Conservation (phyloP, 2,888 invertebrate genomes). For the Stegophylla sp. region DNA sequence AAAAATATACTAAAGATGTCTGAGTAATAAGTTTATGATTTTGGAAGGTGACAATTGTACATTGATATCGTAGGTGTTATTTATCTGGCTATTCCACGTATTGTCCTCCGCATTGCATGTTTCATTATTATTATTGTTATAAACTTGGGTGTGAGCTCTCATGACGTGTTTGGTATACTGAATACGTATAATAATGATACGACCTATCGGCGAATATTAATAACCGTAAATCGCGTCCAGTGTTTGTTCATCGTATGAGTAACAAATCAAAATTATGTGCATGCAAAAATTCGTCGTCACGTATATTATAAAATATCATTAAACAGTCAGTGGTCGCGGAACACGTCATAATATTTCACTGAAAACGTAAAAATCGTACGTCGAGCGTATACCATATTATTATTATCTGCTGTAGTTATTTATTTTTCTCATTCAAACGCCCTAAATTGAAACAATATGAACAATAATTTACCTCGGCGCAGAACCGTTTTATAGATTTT, state of each 20-base stretch:
- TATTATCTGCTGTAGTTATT: not conserved
- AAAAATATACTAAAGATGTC: not conserved
- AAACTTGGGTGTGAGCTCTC: conserved; percentile 13
- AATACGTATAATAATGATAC: too few species aligned
- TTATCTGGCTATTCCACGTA: conserved; percentile 22
- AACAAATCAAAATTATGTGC: conserved; percentile 30
- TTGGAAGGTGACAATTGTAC: conserved; percentile 40
- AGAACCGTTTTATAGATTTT: too few species aligned
- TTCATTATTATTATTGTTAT: too few species aligned
- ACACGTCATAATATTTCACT: not conserved
- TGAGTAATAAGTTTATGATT: conserved; percentile 28
- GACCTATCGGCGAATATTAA: conserved; percentile 29
- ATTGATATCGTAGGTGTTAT: conserved; percentile 36
- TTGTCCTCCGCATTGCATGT: not conserved
- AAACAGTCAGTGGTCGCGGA: not conserved
- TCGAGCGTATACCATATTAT: not conserved
- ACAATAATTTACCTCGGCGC: too few species aligned
- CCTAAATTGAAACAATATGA: not conserved
- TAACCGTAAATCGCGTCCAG: conserved; percentile 21
- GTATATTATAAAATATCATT: conserved; percentile 34
- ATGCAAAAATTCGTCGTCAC: conserved; percentile 22
- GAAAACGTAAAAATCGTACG: conserved; percentile 8
- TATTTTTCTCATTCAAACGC: conserved; percentile 8
- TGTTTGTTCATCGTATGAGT: conserved; percentile 14
- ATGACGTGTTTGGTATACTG: not conserved